Evolutionary conservation across 1,140 invertebrate genomes (phyloP), one percentile per base, ranked within the genome.

Genomic region (Thereuonema tuberculata): DNA sequence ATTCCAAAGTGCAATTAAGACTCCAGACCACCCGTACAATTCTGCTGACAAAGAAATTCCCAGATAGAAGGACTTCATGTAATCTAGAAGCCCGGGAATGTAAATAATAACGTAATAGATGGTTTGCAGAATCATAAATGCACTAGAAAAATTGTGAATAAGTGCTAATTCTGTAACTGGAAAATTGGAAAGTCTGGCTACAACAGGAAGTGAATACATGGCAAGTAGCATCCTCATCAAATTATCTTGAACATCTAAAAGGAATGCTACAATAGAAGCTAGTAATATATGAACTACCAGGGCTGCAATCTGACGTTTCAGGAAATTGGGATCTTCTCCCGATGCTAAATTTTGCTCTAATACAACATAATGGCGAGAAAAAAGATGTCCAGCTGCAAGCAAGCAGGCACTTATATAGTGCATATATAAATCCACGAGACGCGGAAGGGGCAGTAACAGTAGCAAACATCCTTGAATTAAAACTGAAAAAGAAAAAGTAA

Each of bases 401-500:
- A 80, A 64, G 28, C 70, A 68, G 31, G 71, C 67, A 66, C 73
- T 75, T 20, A 79, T 65, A 27, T 76, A 67, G 64, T 81, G 78
- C 67, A 76, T 74, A 68, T 81, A 81, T 27, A 80, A 66, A 15
- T 68, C 70, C 15, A 78, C 72, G 23, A 80, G 69, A 60, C 74
- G 70, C 50, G 70, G 66, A 17, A 80, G 62, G 2, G 79, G 77
- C 17, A 81, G 67, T 2, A 77, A 66, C n/a, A 80, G 69, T 24
- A 81, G 65, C 14, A 77, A 65, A 17, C 76, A 63, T 23, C 75
- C 76, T 62, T 79, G 69, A 27, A 78, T 57, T 23, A 80, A 65
- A 58, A 76, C 78, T 80, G 73, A 48, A 75, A 72, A 60, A 65
- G 46, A 58, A 64, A 62, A 59, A 29, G 26, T 26, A 50, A 20